Evolutionary conservation across 2,888 invertebrate genomes (phyloP), one percentile per base, ranked within the genome.

Genomic region (Thumatha senex): DNA sequence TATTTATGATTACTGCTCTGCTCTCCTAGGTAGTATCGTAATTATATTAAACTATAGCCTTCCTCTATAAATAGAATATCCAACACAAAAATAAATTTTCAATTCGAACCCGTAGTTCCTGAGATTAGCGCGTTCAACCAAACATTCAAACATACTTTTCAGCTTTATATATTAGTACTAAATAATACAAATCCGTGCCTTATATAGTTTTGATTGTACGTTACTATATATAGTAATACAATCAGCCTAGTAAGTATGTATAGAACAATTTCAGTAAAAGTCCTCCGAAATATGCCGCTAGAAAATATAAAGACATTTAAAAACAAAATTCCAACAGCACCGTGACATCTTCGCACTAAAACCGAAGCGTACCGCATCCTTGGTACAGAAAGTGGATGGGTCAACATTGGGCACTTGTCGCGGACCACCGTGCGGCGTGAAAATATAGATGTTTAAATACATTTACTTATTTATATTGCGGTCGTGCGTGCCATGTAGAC

Each of bases 381-480:
- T 58, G n/a, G 12, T 43, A 14, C 29, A 42, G 39, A 45, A 59
- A 65, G 62, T 55, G 69, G 58, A 50, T 60, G 46, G 57, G 56
- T 62, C 72, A 73, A 66, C 59, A 59, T 30, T 34, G 46, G 43
- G 14, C 60, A 53, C 65, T 65, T 57, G 61, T 48, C 46, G 54
- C 54, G 53, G 67, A 70, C 64, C 65, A 69, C 62, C 58, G 48
- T 51, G 43, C 49, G 39, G 50, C 52, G 57, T 54, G 63, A 55
- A 61, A 58, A 60, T 55, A 63, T 61, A 55, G 56, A 61, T 68
- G 56, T 64, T 64, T 68, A 74, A 79, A 80, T 72, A 81, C 77
- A 76, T 80, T 78, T 79, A 78, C 71, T 57, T 80, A 73, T 77
- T 80, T 82, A 78, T 76, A 70, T 70, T 70, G 64, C 54, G 61